These are phyloP conservation scores for Dicyrtoma fusca DNA, from an alignment of 2,888 invertebrate genomes.

Conservation along the genomic window DNA sequence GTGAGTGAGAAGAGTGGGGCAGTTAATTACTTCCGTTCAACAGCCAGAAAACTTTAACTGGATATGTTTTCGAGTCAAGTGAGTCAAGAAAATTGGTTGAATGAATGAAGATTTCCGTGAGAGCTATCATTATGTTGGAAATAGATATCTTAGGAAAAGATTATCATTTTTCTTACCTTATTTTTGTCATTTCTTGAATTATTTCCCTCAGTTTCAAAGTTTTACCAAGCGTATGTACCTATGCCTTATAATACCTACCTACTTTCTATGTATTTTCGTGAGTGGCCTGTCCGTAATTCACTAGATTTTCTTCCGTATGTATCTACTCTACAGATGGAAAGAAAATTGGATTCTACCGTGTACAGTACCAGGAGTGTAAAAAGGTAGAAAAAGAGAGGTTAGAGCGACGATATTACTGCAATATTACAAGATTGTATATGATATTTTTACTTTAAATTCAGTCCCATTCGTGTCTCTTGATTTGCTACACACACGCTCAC, in stretches of 20 bases:
- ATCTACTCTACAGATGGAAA: no score
- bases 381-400: neutral
- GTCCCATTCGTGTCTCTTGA: constrained; percentile 38
- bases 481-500: constrained; percentile 43
- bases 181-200: no score
- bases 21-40: constrained; percentile 16
- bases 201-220: no score
- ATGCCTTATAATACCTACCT: no score
- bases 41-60: constrained; percentile 24
- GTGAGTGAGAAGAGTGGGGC: neutral
- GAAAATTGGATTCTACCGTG: no score
- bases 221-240: no score
- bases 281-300: no score
- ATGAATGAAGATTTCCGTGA: constrained; percentile 30
- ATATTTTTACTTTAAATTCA: constrained; percentile 14
- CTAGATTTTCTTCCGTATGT: no score
- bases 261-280: no score
- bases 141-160: constrained; percentile 8
- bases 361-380: no score
- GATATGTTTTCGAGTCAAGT: constrained; percentile 21
- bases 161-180: no score
- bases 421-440: constrained; percentile 15
- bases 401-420: neutral
- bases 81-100: constrained; percentile 2
- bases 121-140: constrained; percentile 26